Base-by-base conservation (phyloP, 2,888 invertebrate species). In the Cheilosia pagana region DNA sequence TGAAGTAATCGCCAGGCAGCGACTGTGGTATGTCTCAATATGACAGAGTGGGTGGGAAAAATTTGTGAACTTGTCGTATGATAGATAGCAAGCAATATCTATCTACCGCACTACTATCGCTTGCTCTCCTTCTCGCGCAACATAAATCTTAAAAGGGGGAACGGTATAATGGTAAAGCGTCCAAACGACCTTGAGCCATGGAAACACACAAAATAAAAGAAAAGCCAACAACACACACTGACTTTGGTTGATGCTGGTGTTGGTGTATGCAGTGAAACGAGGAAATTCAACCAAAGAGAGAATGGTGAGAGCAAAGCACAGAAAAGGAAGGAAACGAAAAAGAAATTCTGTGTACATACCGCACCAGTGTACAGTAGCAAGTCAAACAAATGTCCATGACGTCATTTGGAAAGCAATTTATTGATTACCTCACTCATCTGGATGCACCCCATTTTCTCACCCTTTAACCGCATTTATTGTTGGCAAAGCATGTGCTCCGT, bases 131-230 rank as follows among this genome's bases (percentile, higher is more conserved):
- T 50, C 12, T 14, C 50, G 6, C 50, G 48, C 14, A 23, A 6
- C 25, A 23, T 23, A 50, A 19, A 12, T 16, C 16, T n/a, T n/a
- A 55, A 31, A 3, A 10, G 21, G 35, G 19, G 16, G 19, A 12
- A 19, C 39, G 12, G 55, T 8, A n/a, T n/a, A 28, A 28, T 28
- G 12, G 10, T 10, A 62, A 60, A 59, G 28, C 59, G 71, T 68
- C 70, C 74, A 70, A 83, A 79, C 83, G 83, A 83, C 83, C 83
- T 83, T 83, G 83, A 53, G 77, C 71, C 63, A 74, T 70, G 62
- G 62, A 77, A 70, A 43, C 48, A 65, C 45, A 74, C 35, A 53
- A 63, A 65, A 63, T 45, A 16, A 63, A 63, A 21, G 55, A 57
- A 39, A 65, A 63, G 21, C 35, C n/a, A 6, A 31, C 10, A 50